A percentile compares a stretch with the other conserved stretches of the same genome.
phyloP scores from a whole-genome alignment of 2,113 vertebrate species.

The Gadus macrocephalus region DNA sequence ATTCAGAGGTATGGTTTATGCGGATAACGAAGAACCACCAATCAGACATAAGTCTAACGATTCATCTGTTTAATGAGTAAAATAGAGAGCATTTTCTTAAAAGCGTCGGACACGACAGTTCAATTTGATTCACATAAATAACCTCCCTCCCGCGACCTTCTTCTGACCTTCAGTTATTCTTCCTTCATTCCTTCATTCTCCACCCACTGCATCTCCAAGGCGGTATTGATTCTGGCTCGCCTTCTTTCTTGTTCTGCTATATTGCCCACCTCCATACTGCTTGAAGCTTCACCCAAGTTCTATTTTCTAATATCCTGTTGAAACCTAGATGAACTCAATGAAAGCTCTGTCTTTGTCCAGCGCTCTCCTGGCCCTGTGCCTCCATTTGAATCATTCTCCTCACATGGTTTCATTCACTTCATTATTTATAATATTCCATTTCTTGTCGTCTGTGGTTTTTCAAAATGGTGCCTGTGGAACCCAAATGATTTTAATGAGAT shows the following conservation, averaged over 20 bases:
- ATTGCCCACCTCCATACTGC: slow-evolving; percentile 3
- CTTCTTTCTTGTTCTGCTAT: slow-evolving; percentile 19
- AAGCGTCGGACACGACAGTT: slow-evolving; percentile 8
- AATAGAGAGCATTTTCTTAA: slow-evolving; percentile 16
- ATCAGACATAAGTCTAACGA: too few species aligned
- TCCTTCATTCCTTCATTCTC: slow-evolving; percentile 18
- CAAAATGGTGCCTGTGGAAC: too few species aligned
- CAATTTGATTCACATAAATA: slow-evolving; percentile 28
- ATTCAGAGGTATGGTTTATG: too few species aligned
- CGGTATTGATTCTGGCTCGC: slow-evolving; percentile 41
- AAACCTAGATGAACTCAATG: slow-evolving; percentile 15
- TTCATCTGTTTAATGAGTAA: background rate
- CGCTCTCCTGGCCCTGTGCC: background rate
- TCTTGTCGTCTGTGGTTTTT: too few species aligned
- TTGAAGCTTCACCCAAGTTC: slow-evolving; percentile 10
- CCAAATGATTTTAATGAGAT: too few species aligned
- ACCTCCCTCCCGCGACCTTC: slow-evolving; percentile 30
- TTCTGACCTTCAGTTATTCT: slow-evolving; percentile 11
- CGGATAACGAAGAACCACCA: too few species aligned
- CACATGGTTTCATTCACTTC: too few species aligned
- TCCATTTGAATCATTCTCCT: background rate
- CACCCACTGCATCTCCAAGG: slow-evolving; percentile 25
- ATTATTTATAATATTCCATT: too few species aligned
- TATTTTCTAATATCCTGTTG: slow-evolving; percentile 41
- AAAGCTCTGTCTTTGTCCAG: slow-evolving; percentile 13